phyloP scores from a whole-genome alignment of 2,888 invertebrate genomes.

The Tanypteryx hageni region DNA sequence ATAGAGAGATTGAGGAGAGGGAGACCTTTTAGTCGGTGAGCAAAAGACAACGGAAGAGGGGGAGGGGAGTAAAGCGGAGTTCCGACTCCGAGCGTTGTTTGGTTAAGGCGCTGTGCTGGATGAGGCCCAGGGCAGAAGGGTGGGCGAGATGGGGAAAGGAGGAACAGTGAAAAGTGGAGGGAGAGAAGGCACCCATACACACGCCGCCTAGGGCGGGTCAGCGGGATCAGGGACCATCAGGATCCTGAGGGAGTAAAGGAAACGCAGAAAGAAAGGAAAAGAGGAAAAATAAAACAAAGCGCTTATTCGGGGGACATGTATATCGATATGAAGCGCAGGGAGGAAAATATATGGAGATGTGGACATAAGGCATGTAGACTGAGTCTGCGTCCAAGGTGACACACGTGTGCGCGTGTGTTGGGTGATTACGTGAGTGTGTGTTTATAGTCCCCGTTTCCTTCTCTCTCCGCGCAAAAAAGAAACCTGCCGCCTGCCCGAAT shows the following conservation, averaged over 20 bases:
- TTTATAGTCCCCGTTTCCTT: not conserved
- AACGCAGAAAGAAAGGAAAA: not conserved
- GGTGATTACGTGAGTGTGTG: not conserved
- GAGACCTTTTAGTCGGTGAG: not conserved
- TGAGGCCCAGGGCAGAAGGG: slow-evolving; percentile 3
- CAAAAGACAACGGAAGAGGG: not conserved
- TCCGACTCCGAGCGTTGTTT: not conserved
- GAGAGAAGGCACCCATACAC: not conserved
- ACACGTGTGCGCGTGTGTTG: not conserved
- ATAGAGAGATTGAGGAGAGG: not conserved
- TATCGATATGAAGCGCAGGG: not conserved
- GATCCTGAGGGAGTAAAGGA: not conserved
- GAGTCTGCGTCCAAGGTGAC: not conserved
- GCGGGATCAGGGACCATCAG: not conserved
- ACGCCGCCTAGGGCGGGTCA: not conserved
- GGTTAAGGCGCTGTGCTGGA: not conserved
- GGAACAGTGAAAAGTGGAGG: not conserved
- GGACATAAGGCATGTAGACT: not conserved
- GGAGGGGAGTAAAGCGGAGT: not conserved
- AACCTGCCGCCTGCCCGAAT: not conserved
- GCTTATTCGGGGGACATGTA: not conserved
- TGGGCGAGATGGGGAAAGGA: not conserved
- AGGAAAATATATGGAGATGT: not conserved
- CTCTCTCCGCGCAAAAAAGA: not conserved
- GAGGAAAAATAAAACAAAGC: not conserved